phyloP scores from a whole-genome alignment of 2,888 invertebrate species.

The Ochropleura plecta region DNA sequence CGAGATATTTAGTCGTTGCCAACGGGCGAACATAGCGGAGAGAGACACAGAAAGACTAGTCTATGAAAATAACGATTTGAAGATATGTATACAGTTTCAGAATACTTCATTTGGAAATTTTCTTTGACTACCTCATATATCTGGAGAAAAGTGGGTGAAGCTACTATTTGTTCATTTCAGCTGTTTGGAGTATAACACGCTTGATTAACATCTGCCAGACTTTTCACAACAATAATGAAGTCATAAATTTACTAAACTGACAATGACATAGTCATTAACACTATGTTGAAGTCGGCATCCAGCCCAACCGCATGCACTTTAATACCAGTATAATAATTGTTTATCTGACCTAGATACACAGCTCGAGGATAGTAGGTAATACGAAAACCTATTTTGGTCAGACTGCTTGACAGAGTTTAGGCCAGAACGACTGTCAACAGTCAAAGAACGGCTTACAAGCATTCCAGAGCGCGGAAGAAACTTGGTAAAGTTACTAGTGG shows the following conservation, averaged over 20 bases:
- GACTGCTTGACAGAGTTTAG: not conserved
- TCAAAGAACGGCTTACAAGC: not conserved
- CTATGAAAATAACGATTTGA: not conserved
- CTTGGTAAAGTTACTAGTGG: not conserved
- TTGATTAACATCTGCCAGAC: not conserved
- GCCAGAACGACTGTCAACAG: not conserved
- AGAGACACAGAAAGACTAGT: slow-evolving; percentile 37
- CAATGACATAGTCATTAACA: no score
- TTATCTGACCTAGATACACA: no score
- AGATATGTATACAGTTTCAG: not conserved
- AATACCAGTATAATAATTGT: no score
- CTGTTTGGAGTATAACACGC: not conserved
- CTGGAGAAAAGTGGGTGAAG: not conserved
- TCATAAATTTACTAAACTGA: no score
- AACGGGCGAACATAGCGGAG: slow-evolving; percentile 12
- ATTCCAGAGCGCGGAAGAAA: not conserved
- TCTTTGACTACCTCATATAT: not conserved
- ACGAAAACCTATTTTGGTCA: not conserved
- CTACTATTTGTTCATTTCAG: not conserved
- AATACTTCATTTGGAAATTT: not conserved
- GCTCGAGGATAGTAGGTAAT: no score
- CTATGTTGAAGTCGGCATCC: not conserved
- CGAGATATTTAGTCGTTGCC: slow-evolving; percentile 60
- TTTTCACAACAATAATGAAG: not conserved
- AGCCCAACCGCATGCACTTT: not conserved